These are phyloP conservation scores for Erynnis tages DNA, from an alignment of 2,888 invertebrate species.

Conservation along the genomic window DNA sequence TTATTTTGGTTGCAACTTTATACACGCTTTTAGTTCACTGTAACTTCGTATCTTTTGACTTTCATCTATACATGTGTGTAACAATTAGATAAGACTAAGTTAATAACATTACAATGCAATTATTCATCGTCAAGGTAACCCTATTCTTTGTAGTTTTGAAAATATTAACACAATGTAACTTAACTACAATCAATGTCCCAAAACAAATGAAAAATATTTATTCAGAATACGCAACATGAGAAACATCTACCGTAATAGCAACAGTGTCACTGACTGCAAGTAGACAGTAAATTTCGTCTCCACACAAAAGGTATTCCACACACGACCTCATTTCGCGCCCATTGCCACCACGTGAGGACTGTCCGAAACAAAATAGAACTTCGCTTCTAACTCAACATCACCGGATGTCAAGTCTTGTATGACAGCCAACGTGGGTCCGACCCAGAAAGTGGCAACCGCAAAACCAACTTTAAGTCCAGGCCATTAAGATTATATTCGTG, in stretches of 20 bases:
- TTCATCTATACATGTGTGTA: no score
- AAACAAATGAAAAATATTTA: no score
- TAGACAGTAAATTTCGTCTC: slow-evolving; percentile 15
- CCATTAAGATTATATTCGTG: slow-evolving; percentile 30
- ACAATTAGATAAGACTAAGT: no score
- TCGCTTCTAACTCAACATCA: slow-evolving; percentile 27
- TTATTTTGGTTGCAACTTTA: no score
- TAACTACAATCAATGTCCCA: no score
- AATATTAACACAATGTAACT: no score
- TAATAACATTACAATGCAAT: no score
- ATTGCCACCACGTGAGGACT: slow-evolving; percentile 31
- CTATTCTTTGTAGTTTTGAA: no score
- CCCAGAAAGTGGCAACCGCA: slow-evolving; percentile 23
- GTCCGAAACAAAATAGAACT: slow-evolving; percentile 37
- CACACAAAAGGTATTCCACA: slow-evolving; percentile 21
- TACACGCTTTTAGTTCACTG: no score
- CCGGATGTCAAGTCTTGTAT: slow-evolving; percentile 25
- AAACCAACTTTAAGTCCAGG: slow-evolving; percentile 33
- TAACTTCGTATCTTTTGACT: no score
- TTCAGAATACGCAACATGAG: no score
- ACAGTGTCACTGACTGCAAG: slow-evolving; percentile 16
- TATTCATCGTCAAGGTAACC: no score
- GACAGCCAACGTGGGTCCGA: slow-evolving; percentile 36
- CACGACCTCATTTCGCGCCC: slow-evolving; percentile 23
- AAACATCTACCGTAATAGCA: slow-evolving; percentile 2